Base-by-base conservation (phyloP, 2,113 vertebrate genomes). In the Uria aalge region DNA sequence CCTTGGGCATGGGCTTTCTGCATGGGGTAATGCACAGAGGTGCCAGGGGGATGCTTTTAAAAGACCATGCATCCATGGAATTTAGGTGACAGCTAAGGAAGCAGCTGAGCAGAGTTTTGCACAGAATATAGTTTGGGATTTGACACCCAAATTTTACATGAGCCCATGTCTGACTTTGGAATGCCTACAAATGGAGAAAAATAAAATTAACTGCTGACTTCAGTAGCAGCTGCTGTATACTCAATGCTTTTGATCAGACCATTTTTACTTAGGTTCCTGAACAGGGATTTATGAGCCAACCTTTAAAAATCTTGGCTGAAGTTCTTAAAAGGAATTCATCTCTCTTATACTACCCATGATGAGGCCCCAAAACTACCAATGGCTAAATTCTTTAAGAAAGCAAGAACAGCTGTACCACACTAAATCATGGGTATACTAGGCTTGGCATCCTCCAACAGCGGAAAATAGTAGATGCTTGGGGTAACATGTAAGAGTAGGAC, bases 291-390 rank as follows among this genome's bases (percentile, higher is more conserved):
- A 83, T 88, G 56, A 94, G 34, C n/a, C 52, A 94, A 81, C 36
- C 38, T 78, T 84, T 94, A 60, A 94, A 94, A 94, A 32, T 52
- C 36, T 94, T 89, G 88, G 88, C 91, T 84, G 32, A 95, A 91
- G 34, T 81, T 94, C 86, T 95, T 77, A 53, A 59, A 83, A 88
- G 52, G 60, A 88, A 63, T 96, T 84, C 0, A 29, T 55, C 15
- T 92, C 34, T 88, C 63, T 73, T 66, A 74, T 27, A 75, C 36
- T 84, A 36, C 22, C 45, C 48, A 19, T 21, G 22, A 66, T 30
- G 62, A 81, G 66, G 43, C 55, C 79, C n/a, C 5, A 55, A 80
- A 93, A 6, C 41, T 86, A 52, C 55, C 86, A 88, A 11, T 59
- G 24, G 50, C 63, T 81, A 45, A 88, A 77, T 94, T 89, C 32